Evolutionary conservation across 2,797 vertebrate genomes (phyloP).

Genomic region (Mormyrus proboscirostris): DNA sequence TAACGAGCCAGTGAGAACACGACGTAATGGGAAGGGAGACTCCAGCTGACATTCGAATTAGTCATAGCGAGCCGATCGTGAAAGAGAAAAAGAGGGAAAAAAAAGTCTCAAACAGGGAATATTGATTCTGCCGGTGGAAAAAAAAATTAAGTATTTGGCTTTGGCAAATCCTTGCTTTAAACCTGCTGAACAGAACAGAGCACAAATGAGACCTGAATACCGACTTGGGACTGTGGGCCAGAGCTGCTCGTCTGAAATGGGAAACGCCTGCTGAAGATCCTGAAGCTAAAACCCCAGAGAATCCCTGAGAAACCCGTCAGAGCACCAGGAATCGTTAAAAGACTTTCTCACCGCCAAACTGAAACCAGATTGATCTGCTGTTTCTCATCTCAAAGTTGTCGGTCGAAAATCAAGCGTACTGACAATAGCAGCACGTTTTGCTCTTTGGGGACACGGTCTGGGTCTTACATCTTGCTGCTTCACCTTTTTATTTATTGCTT

Average conservation of each 20-base stretch:
- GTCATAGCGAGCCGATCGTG: neutral
- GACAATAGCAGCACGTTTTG: neutral
- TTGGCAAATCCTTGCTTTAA: neutral
- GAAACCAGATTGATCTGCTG: constrained; percentile 3
- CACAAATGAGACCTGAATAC: neutral
- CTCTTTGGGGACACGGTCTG: neutral
- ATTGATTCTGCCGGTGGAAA: constrained; percentile 13
- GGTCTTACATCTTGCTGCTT: neutral
- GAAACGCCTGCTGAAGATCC: neutral
- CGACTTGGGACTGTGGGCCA: neutral
- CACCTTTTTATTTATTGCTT: neutral
- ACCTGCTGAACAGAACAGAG: neutral
- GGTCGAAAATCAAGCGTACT: neutral
- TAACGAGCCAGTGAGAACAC: neutral
- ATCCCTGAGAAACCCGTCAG: neutral
- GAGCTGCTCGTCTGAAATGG: neutral
- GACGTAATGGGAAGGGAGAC: neutral
- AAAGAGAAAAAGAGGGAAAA: neutral
- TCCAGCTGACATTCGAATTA: constrained; percentile 19
- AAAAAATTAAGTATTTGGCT: neutral
- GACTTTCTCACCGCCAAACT: neutral
- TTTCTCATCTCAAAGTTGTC: neutral
- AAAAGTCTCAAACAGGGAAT: constrained; percentile 5
- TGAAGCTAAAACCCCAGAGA: neutral
- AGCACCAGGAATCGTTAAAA: constrained; percentile 6